Conservation (phyloP, 2,797 vertebrate species). For the Gila robusta region DNA sequence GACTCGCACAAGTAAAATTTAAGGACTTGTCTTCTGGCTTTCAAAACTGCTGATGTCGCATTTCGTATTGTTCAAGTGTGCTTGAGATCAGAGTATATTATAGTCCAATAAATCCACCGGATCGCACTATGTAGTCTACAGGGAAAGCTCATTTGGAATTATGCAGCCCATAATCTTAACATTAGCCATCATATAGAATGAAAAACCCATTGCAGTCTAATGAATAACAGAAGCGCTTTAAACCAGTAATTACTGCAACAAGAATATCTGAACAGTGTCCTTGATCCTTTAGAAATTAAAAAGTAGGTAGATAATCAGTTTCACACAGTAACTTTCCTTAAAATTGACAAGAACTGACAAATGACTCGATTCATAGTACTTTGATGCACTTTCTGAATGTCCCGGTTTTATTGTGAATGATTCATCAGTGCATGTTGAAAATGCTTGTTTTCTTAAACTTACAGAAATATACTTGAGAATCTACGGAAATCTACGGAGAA, state of each 20-base stretch:
- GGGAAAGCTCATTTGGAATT: slow-evolving; percentile 13
- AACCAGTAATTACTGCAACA: neutral
- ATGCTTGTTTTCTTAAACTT: neutral
- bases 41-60: slow-evolving; percentile 14
- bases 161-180: slow-evolving; percentile 1
- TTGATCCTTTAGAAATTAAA: neutral
- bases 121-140: neutral
- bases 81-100: slow-evolving; percentile 24
- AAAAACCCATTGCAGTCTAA: neutral
- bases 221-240: neutral
- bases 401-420: neutral
- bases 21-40: slow-evolving; percentile 40
- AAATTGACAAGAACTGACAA: neutral
- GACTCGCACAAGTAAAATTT: slow-evolving; percentile 46
- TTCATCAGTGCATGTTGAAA: neutral
- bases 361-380: neutral
- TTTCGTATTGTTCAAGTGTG: slow-evolving; percentile 34
- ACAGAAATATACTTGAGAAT: neutral
- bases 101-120: slow-evolving; percentile 20
- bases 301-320: neutral
- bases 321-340: neutral
- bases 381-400: neutral
- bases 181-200: slow-evolving; percentile 8
- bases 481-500: no score
- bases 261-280: neutral